Base-by-base conservation (phyloP, 2,113 vertebrate genomes). In the Circaetus gallicus region DNA sequence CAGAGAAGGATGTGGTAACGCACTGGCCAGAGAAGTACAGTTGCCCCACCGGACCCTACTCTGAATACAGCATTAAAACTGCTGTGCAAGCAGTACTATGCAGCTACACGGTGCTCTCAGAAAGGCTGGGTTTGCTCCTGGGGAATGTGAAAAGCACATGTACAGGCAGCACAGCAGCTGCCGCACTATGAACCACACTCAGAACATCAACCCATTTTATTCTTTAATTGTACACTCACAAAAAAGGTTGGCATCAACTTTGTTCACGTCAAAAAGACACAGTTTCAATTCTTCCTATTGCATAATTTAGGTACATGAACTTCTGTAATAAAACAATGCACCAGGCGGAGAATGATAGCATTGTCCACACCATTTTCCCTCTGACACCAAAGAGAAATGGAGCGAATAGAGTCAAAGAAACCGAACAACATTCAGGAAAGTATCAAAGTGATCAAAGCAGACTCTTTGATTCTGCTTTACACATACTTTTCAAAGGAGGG, bases 381-480 rank as follows among this genome's bases (percentile, higher is more conserved):
- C 73, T 93, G 95, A 93, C 95, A 96, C 82, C 70, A 85, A 87
- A 91, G 91, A 85, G 83, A 91, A 95, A 93, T 40, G 86, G 43
- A 91, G 20, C 13, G 9, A 85, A 89, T 31, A 45, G 42, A 89
- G 36, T 61, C 81, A 97, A 95, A 96, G 81, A 91, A 95, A 45
- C 24, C 0, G 4, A 91, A 53, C 31, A 56, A 95, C 81, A 80
- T 79, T 93, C 81, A 78, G 67, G 70, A 40, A 93, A 94, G 62
- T 82, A 88, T 95, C 62, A 77, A 95, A 94, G 84, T 93, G 81
- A 96, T 96, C 86, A 97, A 95, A 96, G 94, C 62, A 83, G 50
- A 38, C 66, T 78, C 77, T 97, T 91, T 95, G 91, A 97, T 91
- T 93, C 78, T 53, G 55, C 66, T 94, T 91, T 59, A 70, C 45